Percentiles rank a stretch among this genome's conserved stretches.
These are phyloP conservation scores for Calephelis virginiensis DNA, from an alignment of 1,140 invertebrate species.

Conservation along the genomic window DNA sequence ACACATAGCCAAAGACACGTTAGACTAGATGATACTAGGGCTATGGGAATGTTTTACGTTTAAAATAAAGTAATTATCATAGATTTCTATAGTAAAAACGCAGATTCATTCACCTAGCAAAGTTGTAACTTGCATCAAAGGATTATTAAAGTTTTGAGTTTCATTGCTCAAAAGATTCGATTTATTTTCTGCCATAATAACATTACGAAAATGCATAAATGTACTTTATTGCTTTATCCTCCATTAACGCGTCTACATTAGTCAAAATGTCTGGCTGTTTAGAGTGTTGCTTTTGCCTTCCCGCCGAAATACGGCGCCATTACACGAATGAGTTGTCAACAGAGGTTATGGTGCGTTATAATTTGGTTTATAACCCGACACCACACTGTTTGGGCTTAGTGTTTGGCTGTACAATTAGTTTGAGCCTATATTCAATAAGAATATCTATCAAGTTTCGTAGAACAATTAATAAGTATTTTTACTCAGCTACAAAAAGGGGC, in stretches of 20 bases:
- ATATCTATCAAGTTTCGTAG: too few relatives aligned
- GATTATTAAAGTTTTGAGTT: too few relatives aligned
- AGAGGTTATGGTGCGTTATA: conserved; percentile 71
- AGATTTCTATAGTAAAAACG: neutral
- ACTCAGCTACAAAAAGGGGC: too few relatives aligned
- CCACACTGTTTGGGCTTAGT: conserved; percentile 44
- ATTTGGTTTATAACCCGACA: conserved; percentile 74
- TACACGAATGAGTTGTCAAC: conserved; percentile 70
- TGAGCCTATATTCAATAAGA: conserved; percentile 13
- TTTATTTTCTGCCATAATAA: conserved; percentile 14
- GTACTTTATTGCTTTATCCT: conserved; percentile 38
- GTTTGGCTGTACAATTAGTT: conserved; percentile 42
- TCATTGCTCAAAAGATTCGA: neutral
- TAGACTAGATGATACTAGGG: too few relatives aligned
- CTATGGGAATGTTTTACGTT: too few relatives aligned
- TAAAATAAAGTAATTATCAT: too few relatives aligned
- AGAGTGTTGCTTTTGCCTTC: conserved; percentile 43
- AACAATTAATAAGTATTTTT: too few relatives aligned
- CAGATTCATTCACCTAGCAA: too few relatives aligned
- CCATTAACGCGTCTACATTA: conserved; percentile 37
- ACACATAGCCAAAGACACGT: too few relatives aligned
- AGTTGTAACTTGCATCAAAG: too few relatives aligned
- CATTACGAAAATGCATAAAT: conserved; percentile 24
- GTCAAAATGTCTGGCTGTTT: conserved; percentile 48
- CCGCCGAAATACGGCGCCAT: conserved; percentile 69